Evolutionary conservation across 2,113 vertebrate genomes (phyloP), one percentile per base, ranked within the genome.

Genomic region (Peucedramus taeniatus): DNA sequence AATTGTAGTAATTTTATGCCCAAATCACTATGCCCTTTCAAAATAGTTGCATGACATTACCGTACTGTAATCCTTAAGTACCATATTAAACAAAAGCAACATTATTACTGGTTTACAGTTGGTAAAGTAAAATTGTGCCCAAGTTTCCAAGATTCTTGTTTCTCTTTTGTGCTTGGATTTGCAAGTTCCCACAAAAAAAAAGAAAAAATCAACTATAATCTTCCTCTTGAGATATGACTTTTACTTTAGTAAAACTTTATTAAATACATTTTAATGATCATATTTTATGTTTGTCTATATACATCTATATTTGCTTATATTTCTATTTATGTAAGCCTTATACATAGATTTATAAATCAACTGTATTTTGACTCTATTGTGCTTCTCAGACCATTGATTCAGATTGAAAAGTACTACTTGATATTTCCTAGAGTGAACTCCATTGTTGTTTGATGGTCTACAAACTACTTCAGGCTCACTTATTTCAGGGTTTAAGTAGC

Each of bases 401-500:
- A 76, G 27, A 83, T 66, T 86, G 81, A 91, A 88, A 92, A 94
- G 72, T 63, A 17, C 47, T 57, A 83, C 77, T 88, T 84, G 76
- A 69, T 89, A 79, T 83, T 79, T 92, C 69, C 45, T 72, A 17
- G 66, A 64, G 49, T 64, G 50, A 95, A 96, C 95, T 87, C 37
- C 49, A 63, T 76, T 6, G 2, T 53, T 47, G 39, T 7, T 2
- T 2, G 6, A 78, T 81, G 68, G 82, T 53, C 72, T 89, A 37
- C 69, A 44, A 77, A 75, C 35, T 86, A 77, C 83, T 96, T 64
- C 69, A 93, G 40, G 39, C 56, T 37, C 93, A 81, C 72, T 95
- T 96, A 77, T 68, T 91, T 74, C 90, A 94, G 24, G 63, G 68
- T 93, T 94, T 90, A 91, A 96, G 94, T 44, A 88, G 87, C 82